These are phyloP conservation scores for Champsocephalus esox DNA, from an alignment of 2,797 vertebrate species.

Conservation along the genomic window DNA sequence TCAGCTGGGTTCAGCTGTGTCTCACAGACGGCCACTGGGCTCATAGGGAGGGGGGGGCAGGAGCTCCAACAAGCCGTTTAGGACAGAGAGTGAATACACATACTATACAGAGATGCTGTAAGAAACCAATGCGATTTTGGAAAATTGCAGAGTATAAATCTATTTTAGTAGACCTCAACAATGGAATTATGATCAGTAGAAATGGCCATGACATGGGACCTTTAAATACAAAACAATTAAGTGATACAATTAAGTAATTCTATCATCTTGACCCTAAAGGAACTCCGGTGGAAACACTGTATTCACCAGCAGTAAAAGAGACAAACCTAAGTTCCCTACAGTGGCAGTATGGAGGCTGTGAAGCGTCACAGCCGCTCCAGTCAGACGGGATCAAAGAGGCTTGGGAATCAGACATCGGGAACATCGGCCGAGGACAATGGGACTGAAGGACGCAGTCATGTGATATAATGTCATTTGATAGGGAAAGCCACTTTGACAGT, in stretches of 20 bases:
- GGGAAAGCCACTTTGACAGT: slow-evolving; percentile 67
- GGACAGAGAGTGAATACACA: too few species aligned
- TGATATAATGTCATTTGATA: slow-evolving; percentile 73
- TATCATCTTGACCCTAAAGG: not conserved
- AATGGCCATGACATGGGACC: too few species aligned
- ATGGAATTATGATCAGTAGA: too few species aligned
- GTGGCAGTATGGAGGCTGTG: slow-evolving; percentile 2
- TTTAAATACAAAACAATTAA: too few species aligned
- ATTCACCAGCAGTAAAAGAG: slow-evolving; percentile 21
- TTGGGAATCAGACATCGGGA: slow-evolving; percentile 56
- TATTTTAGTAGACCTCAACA: too few species aligned
- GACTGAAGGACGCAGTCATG: slow-evolving; percentile 69
- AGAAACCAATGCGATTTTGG: too few species aligned
- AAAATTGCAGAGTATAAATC: too few species aligned
- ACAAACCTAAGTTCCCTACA: not conserved
- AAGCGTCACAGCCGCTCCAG: slow-evolving; percentile 20
- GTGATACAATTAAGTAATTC: not conserved
- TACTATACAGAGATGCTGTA: too few species aligned
- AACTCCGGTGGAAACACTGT: not conserved
- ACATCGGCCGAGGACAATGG: slow-evolving; percentile 46
- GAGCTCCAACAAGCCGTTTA: too few species aligned
- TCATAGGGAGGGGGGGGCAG: too few species aligned
- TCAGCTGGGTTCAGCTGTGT: too few species aligned
- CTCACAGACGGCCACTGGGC: too few species aligned
- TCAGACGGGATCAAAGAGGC: slow-evolving; percentile 66